Base-by-base conservation (phyloP, 2,113 vertebrate genomes). In the Irena cyanogastra region DNA sequence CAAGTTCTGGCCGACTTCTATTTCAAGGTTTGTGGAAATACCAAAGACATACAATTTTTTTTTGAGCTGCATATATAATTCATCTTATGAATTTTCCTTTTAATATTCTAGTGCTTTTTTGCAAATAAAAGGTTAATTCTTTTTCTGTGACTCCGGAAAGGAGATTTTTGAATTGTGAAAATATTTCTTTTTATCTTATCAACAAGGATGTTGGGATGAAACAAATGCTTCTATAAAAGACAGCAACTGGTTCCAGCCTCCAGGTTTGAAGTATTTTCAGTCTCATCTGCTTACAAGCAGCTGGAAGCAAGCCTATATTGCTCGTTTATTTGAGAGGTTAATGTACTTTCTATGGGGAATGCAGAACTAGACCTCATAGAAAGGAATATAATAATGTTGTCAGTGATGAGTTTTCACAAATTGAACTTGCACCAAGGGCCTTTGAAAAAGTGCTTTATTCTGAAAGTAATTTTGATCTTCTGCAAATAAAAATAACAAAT, bases 381-480 rank as follows among this genome's bases (percentile, higher is more conserved):
- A 97, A 96, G 93, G 84, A 97, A 97, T 94, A 87, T 78, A 97
- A 97, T 96, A 89, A 97, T 90, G 90, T 95, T 97, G 94, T 95
- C 91, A 96, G 95, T 86, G 92, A 94, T 87, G 96, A 96, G 80
- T 96, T 98, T 97, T 95, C 97, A 80, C 94, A 94, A 89, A 84
- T 42, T 91, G 94, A 94, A 89, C 90, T 95, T 91, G 27, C 70
- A 94, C 75, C 70, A 90, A 94, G 65, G 68, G 83, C 87, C 93
- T 97, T 94, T 95, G 96, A 95, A 89, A 86, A 90, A 91, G 60
- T 24, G 86, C 91, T 97, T 97, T 97, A 93, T 77, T 94, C 90
- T 86, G 56, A 82, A 95, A 97, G 77, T 80, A 23, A 66, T 92
- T 97, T 92, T 97, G 94, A 96, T 97, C 89, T 93, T 91, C 31